Conservation (phyloP, 2,888 invertebrate genomes). For the Rosalia funebris region DNA sequence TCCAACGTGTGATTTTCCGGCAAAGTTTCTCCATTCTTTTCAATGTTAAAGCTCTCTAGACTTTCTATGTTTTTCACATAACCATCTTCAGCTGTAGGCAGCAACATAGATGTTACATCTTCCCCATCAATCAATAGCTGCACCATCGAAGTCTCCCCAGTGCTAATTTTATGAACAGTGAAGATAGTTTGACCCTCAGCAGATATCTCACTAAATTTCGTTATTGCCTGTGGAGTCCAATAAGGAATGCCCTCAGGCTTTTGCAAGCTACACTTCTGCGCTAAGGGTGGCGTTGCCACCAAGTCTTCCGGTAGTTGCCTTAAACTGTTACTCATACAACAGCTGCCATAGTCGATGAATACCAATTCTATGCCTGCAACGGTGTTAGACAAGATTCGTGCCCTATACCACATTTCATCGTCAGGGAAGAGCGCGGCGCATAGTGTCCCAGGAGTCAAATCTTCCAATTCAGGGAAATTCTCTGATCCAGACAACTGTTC, state of each 20-base stretch:
- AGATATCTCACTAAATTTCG: constrained; percentile 74
- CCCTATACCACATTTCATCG: constrained; percentile 76
- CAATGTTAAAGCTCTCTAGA: constrained; percentile 43
- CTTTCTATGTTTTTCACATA: constrained; percentile 74
- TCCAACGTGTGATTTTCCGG: constrained; percentile 14
- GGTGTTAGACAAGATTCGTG: constrained; percentile 68
- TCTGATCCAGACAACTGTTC: constrained; percentile 67
- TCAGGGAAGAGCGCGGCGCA: constrained; percentile 75
- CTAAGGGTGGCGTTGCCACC: constrained; percentile 68
- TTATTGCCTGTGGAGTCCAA: constrained; percentile 75
- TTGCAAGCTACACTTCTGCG: constrained; percentile 71
- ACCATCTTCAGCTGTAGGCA: constrained; percentile 61
- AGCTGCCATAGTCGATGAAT: constrained; percentile 78
- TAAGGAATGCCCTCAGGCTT: constrained; percentile 63
- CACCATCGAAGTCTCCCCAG: constrained; percentile 73
- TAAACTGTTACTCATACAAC: constrained; percentile 70
- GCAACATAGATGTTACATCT: constrained; percentile 72
- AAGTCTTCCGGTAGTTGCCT: constrained; percentile 72
- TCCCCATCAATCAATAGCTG: constrained; percentile 71
- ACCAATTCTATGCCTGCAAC: constrained; percentile 70
- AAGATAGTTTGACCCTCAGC: constrained; percentile 78
- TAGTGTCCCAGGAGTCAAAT: constrained; percentile 69
- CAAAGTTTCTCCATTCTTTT: constrained; percentile 40
- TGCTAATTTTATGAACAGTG: constrained; percentile 73
- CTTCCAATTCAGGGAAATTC: constrained; percentile 66